phyloP scores from a whole-genome alignment of 2,113 vertebrate genomes.

The Tamias sibiricus region DNA sequence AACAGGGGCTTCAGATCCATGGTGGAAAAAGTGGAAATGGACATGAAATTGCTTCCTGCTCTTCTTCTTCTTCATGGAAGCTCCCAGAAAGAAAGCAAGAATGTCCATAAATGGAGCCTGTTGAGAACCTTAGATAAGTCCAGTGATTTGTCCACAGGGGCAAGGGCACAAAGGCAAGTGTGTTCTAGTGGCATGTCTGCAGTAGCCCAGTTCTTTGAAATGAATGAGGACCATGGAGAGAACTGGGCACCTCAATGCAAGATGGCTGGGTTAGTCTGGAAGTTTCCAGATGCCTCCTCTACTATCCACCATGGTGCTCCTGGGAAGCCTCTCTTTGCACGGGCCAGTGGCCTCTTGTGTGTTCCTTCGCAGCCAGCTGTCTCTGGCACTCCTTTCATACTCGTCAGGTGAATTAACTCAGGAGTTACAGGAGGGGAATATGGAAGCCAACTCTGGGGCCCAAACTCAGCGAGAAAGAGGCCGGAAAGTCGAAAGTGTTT shows the following conservation, averaged over 20 bases:
- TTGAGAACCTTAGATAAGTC: fast-evolving
- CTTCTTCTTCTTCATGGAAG: not conserved
- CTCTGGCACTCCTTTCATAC: fast-evolving
- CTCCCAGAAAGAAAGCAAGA: not conserved
- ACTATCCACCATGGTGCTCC: fast-evolving
- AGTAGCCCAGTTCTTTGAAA: not conserved
- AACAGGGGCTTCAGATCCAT: too few species aligned
- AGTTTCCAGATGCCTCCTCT: not conserved
- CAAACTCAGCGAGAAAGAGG: not conserved
- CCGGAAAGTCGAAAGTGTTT: not conserved
- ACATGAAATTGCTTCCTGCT: not conserved
- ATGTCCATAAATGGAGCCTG: too few species aligned
- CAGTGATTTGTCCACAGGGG: not conserved
- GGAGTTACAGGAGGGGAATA: not conserved
- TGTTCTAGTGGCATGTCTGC: fast-evolving
- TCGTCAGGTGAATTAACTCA: not conserved
- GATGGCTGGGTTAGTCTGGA: fast-evolving
- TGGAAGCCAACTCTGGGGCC: too few species aligned
- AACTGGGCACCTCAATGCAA: fast-evolving
- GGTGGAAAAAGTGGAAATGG: not conserved
- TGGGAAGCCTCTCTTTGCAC: fast-evolving
- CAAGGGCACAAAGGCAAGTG: not conserved
- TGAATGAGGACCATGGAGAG: fast-evolving
- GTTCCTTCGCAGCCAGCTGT: fast-evolving
- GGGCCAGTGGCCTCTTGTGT: fast-evolving